phyloP scores from a whole-genome alignment of 2,888 invertebrate genomes.

The Syritta pipiens region DNA sequence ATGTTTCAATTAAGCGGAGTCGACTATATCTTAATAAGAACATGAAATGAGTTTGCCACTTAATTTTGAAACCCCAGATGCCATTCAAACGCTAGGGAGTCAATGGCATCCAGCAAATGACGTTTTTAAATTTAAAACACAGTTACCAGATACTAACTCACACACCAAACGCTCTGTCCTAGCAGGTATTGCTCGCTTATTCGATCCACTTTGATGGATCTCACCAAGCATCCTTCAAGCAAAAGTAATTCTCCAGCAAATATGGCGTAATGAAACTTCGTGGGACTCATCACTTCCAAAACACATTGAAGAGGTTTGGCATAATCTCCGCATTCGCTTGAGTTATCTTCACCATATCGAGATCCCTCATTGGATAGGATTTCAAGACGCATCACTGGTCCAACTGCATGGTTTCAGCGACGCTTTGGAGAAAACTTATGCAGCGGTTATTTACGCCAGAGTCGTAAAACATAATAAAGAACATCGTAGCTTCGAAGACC shows the following conservation, averaged over 20 bases:
- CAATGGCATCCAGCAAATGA: slow-evolving; percentile 17
- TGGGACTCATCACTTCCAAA: too few species aligned
- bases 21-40: slow-evolving; percentile 14
- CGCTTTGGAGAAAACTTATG: neutral
- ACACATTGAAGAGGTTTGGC: too few species aligned
- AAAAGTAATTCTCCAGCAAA: neutral
- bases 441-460: neutral
- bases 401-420: neutral
- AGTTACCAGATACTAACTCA: slow-evolving; percentile 30
- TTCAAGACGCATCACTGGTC: too few species aligned
- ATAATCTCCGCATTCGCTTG: too few species aligned
- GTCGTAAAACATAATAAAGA: neutral
- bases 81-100: slow-evolving; percentile 24
- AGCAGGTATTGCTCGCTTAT: neutral
- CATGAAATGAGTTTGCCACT: slow-evolving; percentile 24
- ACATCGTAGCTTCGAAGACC: neutral
- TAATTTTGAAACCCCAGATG: slow-evolving; percentile 17
- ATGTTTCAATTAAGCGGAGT: too few species aligned
- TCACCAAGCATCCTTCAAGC: neutral
- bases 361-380: too few species aligned
- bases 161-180: neutral
- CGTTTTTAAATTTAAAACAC: slow-evolving; percentile 14
- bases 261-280: neutral
- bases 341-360: too few species aligned
- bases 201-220: neutral